Conservation (phyloP, 2,888 invertebrate genomes). For the Cryptosula pallasiana region DNA sequence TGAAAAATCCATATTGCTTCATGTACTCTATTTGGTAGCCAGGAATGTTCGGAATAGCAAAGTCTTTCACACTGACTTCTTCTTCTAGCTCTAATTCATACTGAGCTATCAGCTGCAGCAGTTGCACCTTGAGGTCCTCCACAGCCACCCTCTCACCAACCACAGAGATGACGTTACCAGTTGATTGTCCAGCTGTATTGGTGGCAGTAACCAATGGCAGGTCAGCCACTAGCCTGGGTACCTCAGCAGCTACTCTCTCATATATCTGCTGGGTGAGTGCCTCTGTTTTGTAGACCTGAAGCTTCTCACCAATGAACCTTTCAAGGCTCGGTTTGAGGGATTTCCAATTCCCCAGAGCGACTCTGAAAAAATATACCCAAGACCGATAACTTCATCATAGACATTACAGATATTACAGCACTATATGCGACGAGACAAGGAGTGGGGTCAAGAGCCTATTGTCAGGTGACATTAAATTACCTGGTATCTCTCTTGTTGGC, state of each 20-base stretch:
- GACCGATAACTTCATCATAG: too few relatives aligned
- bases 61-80: background rate
- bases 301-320: background rate
- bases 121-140: background rate
- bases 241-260: background rate
- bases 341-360: background rate
- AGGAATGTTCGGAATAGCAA: background rate
- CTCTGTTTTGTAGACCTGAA: background rate
- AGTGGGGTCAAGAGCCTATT: too few relatives aligned
- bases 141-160: background rate
- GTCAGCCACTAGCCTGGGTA: background rate
- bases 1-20: background rate
- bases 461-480: too few relatives aligned
- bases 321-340: background rate
- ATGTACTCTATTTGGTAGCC: constrained; percentile 1
- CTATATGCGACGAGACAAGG: too few relatives aligned
- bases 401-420: too few relatives aligned
- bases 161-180: background rate
- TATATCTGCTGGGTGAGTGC: background rate
- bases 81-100: background rate
- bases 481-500: background rate
- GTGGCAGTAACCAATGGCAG: background rate
- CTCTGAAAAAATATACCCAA: constrained; percentile 7
- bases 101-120: background rate
- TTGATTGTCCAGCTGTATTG: background rate